Conservation (phyloP, 2,888 invertebrate genomes). For the Malthinus flaveolus region DNA sequence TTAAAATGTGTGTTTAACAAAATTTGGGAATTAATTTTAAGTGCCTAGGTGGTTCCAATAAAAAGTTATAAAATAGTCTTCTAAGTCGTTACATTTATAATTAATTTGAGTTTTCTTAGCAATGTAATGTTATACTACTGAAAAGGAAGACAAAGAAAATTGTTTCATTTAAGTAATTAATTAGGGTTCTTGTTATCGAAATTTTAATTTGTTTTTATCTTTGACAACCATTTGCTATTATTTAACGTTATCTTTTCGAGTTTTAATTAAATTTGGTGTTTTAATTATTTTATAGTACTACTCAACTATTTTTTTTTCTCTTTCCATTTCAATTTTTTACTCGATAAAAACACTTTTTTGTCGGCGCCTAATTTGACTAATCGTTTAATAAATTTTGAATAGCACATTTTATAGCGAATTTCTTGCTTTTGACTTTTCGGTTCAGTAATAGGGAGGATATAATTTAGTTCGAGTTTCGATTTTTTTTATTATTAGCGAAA, state of each 20-base stretch:
- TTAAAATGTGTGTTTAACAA: too few species aligned
- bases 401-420: background rate
- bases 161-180: conserved; percentile 8
- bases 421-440: background rate
- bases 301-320: background rate
- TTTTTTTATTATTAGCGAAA: conserved; percentile 20
- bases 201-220: conserved; percentile 18
- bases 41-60: too few species aligned
- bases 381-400: background rate
- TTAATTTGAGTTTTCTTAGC: too few species aligned
- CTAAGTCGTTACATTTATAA: too few species aligned
- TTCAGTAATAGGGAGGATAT: background rate
- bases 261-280: conserved; percentile 29
- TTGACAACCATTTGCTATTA: background rate
- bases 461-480: background rate
- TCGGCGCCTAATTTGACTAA: too few species aligned
- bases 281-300: conserved; percentile 13
- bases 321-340: conserved; percentile 10
- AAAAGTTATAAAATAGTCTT: too few species aligned
- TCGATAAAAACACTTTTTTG: too few species aligned
- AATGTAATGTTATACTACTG: too few species aligned
- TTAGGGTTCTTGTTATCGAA: conserved; percentile 15
- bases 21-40: too few species aligned
- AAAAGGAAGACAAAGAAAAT: background rate
- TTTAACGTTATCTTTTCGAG: conserved; percentile 25